Evolutionary conservation across 1,140 invertebrate species (phyloP).

Genomic region (Pantala flavescens): DNA sequence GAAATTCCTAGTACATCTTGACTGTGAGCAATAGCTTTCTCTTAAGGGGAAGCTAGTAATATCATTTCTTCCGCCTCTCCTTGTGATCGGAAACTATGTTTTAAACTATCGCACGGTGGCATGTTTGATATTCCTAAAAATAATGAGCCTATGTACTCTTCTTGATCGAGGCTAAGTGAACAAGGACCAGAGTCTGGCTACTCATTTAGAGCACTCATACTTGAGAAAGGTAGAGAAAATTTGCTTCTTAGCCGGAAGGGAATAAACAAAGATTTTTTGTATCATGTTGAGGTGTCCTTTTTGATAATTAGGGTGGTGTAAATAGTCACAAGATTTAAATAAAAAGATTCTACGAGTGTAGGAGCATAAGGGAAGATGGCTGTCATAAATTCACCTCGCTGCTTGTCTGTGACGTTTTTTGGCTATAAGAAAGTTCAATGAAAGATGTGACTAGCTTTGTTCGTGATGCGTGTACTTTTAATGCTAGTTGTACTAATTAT

Average conservation of each 20-base stretch:
- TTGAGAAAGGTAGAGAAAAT: background rate
- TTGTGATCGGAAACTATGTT: background rate
- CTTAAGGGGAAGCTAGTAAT: too few relatives aligned
- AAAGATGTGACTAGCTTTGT: conserved; percentile 1
- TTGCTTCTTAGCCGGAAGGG: background rate
- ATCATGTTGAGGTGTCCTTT: background rate
- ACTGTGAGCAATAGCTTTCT: too few relatives aligned
- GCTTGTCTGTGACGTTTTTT: conserved; percentile 1
- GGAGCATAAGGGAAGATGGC: background rate
- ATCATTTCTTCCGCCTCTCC: conserved; percentile 1
- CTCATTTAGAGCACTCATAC: too few relatives aligned
- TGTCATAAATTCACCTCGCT: conserved; percentile 1
- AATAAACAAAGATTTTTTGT: background rate
- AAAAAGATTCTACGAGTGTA: background rate
- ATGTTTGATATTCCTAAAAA: background rate
- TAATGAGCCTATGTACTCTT: background rate
- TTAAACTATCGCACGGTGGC: background rate
- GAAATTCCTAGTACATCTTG: too few relatives aligned
- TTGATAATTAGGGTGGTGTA: background rate
- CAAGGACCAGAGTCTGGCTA: too few relatives aligned
- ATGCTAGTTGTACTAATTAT: background rate
- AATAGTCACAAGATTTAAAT: background rate
- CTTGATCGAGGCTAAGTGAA: background rate
- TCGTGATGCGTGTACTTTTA: background rate
- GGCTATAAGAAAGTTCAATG: background rate